A percentile compares a stretch with the other conserved stretches of the same genome.
phyloP scores from a whole-genome alignment of 1,140 invertebrate genomes.

The Coelopa frigida region DNA sequence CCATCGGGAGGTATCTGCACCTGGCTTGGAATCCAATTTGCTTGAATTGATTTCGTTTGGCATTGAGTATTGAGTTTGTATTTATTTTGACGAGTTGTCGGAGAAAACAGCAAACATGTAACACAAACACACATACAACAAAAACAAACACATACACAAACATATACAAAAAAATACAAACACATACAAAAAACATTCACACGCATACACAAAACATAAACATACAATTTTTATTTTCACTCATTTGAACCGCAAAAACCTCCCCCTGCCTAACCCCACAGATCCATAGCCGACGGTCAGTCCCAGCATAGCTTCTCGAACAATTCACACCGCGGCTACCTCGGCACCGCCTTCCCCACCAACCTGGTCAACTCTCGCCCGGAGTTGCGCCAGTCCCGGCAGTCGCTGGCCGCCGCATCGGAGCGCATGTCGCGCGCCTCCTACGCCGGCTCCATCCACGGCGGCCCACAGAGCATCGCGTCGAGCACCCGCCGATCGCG shows the following conservation, averaged over 20 bases:
- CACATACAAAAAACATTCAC: neutral
- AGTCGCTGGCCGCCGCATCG: slow-evolving; percentile 69
- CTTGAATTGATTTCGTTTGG: too few species aligned
- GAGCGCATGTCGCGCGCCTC: slow-evolving; percentile 68
- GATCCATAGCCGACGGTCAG: slow-evolving; percentile 73
- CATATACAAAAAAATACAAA: neutral
- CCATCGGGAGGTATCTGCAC: too few species aligned
- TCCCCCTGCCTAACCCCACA: neutral
- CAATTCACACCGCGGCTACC: slow-evolving; percentile 65
- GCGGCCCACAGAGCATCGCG: slow-evolving; percentile 46
- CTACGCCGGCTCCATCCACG: slow-evolving; percentile 54
- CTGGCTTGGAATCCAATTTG: too few species aligned
- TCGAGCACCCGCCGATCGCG: slow-evolving; percentile 60
- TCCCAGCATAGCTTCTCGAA: slow-evolving; percentile 79
- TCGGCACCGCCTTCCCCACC: slow-evolving; percentile 60
- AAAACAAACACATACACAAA: too few species aligned
- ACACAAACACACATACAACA: too few species aligned
- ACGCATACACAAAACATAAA: neutral
- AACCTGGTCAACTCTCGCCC: slow-evolving; percentile 71
- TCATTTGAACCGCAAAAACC: neutral
- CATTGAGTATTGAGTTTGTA: too few species aligned
- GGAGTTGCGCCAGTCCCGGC: slow-evolving; percentile 73
- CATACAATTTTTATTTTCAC: slow-evolving; percentile 26
- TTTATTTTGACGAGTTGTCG: too few species aligned
- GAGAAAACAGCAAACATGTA: too few species aligned